phyloP scores from a whole-genome alignment of 1,140 invertebrate species.

The Brachystomella parvula region DNA sequence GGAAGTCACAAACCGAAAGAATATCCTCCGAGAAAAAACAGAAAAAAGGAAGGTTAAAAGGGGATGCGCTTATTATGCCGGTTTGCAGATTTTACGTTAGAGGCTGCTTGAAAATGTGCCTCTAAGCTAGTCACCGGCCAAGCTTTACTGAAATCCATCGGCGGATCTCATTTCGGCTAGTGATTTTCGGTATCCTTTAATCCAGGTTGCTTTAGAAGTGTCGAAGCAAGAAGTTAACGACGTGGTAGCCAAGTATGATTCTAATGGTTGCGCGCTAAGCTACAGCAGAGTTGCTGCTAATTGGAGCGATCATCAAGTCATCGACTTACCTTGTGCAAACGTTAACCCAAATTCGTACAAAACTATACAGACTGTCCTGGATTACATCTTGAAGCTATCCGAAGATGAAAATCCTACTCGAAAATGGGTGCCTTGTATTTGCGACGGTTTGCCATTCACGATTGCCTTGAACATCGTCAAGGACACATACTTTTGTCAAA shows the following conservation, averaged over 20 bases:
- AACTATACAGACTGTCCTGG: not conserved
- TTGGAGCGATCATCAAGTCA: not conserved
- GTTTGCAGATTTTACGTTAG: too few species aligned
- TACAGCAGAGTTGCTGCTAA: not conserved
- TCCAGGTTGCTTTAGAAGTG: too few species aligned
- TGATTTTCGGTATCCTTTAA: too few species aligned
- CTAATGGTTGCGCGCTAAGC: not conserved
- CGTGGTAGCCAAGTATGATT: not conserved
- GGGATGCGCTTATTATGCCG: too few species aligned
- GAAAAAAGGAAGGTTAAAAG: too few species aligned
- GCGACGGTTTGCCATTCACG: not conserved
- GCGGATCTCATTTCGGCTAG: not conserved
- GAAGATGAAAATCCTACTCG: not conserved
- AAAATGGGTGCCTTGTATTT: conserved; percentile 4
- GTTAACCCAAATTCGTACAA: conserved; percentile 10
- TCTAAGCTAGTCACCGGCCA: too few species aligned
- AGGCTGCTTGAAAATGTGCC: too few species aligned
- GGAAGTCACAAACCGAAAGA: too few species aligned
- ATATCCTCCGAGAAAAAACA: too few species aligned
- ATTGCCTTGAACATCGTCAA: not conserved
- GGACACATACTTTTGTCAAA: not conserved
- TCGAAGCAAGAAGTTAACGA: not conserved
- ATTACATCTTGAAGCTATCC: not conserved
- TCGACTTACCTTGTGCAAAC: not conserved
- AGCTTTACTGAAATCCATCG: not conserved